phyloP scores from a whole-genome alignment of 1,140 invertebrate species.

The Ooceraea biroi region DNA sequence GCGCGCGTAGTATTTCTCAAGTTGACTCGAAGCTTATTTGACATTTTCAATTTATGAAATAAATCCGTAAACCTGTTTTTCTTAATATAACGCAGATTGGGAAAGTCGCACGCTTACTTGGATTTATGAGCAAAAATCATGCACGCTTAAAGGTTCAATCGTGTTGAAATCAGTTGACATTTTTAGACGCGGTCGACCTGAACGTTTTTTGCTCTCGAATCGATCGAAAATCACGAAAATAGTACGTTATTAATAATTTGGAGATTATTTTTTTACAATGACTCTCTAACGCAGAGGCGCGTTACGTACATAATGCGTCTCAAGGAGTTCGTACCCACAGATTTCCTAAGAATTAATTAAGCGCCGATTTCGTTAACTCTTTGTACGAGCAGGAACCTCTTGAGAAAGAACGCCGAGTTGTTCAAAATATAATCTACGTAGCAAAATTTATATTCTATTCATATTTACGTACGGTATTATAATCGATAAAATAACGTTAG shows the following conservation, averaged over 20 bases:
- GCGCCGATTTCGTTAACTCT: background rate
- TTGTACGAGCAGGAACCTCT: background rate
- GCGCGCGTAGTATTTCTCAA: no score
- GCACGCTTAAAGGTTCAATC: background rate
- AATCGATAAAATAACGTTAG: no score
- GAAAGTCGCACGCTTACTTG: background rate
- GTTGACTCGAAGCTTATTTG: no score
- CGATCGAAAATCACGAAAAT: slow-evolving; percentile 29
- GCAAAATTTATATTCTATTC: no score
- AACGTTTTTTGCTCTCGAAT: slow-evolving; percentile 3
- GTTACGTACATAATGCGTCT: background rate
- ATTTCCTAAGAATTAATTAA: slow-evolving; percentile 45
- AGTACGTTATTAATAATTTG: background rate
- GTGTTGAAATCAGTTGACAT: slow-evolving; percentile 37
- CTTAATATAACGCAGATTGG: background rate
- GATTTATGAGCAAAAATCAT: background rate
- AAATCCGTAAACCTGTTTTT: slow-evolving; percentile 34
- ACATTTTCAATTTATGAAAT: slow-evolving; percentile 44
- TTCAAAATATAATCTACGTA: no score
- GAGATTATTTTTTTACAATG: background rate
- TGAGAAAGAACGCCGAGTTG: background rate
- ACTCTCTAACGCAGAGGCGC: background rate
- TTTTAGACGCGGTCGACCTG: slow-evolving; percentile 18
- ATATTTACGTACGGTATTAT: no score
- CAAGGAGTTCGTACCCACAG: background rate